Conservation (phyloP, 92 coral and sea anemone species). For the Phenganax subtilis region DNA sequence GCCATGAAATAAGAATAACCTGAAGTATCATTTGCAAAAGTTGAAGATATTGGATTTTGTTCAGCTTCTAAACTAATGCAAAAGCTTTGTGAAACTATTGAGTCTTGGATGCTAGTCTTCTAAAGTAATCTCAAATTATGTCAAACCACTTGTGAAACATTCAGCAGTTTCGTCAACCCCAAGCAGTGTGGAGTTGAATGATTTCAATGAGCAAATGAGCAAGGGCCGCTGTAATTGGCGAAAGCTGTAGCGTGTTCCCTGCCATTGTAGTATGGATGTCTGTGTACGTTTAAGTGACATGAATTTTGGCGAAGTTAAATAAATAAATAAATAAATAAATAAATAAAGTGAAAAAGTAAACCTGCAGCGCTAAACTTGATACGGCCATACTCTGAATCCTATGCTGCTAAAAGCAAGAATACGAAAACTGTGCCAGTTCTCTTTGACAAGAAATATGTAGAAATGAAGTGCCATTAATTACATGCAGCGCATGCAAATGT, state of each 20-base stretch:
- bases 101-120: neutral
- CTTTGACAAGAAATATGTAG: conserved; percentile 50
- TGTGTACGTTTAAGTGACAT: no score
- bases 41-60: neutral
- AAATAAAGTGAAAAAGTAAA: conserved; percentile 41
- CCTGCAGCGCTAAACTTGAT: conserved; percentile 51
- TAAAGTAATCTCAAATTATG: no score
- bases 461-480: conserved; percentile 53
- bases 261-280: no score
- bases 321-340: no score
- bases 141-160: neutral
- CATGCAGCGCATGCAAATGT: conserved; percentile 47
- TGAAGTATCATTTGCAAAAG: conserved; percentile 7
- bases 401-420: conserved; percentile 53
- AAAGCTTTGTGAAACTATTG: neutral
- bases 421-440: conserved; percentile 50
- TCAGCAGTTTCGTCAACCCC: conserved; percentile 1
- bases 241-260: no score
- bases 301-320: no score
- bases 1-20: neutral
- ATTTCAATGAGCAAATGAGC: conserved; percentile 45
- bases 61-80: neutral
- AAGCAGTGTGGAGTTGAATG: conserved; percentile 25
- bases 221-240: neutral
- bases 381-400: conserved; percentile 52